These are phyloP conservation scores for Chaetops frenatus DNA, from an alignment of 2,113 vertebrate genomes.

Conservation along the genomic window DNA sequence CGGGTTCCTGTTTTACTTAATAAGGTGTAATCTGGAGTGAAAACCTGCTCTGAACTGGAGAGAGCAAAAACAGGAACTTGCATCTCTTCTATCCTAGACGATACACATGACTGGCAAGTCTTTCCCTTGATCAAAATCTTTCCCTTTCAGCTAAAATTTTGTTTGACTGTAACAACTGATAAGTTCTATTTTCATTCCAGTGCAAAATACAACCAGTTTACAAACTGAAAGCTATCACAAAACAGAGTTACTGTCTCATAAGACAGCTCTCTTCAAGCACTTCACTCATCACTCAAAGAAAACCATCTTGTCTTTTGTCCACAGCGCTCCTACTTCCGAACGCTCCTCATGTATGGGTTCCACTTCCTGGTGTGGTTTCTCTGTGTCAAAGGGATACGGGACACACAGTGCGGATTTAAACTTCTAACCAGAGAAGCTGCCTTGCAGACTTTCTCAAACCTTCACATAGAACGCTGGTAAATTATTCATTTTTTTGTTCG, in stretches of 20 bases:
- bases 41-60: neutral
- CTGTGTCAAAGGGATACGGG: constrained; percentile 88
- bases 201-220: neutral
- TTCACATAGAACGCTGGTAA: constrained; percentile 94
- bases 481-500: neutral
- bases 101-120: neutral
- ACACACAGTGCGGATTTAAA: constrained; percentile 97
- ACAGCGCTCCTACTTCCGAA: constrained; percentile 92
- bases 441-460: constrained; percentile 81
- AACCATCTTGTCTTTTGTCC: constrained; percentile 30
- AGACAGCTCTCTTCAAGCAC: neutral
- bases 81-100: neutral
- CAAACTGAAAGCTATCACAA: neutral
- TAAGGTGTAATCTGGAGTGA: neutral
- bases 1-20: neutral
- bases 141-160: neutral
- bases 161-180: neutral
- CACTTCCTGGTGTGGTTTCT: constrained; percentile 98
- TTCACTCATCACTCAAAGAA: neutral
- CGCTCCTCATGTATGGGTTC: constrained; percentile 94
- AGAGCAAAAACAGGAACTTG: neutral
- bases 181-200: neutral
- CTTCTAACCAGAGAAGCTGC: constrained; percentile 92
- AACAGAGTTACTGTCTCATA: neutral
- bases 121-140: neutral